phyloP scores from a whole-genome alignment of 2,113 vertebrate genomes.

The Dissostichus mawsoni region DNA sequence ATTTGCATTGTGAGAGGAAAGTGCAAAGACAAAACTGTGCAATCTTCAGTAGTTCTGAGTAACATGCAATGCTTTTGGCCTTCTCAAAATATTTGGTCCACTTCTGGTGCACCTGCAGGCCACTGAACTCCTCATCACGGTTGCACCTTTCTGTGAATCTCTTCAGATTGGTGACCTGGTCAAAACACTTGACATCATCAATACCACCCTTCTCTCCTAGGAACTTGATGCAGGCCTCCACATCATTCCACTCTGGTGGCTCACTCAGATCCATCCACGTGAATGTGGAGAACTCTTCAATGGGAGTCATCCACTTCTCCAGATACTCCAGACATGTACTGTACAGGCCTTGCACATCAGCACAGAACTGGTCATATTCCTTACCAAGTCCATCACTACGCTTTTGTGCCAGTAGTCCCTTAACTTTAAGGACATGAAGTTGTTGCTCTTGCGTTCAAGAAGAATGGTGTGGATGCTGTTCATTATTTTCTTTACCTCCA shows the following conservation, averaged over 20 bases:
- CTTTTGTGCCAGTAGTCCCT: neutral
- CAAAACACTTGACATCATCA: no score
- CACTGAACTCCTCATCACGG: constrained; percentile 2
- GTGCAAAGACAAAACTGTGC: no score
- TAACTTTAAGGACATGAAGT: neutral
- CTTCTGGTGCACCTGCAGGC: neutral
- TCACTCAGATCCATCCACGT: no score
- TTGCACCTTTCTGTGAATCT: constrained; percentile 3
- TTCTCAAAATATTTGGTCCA: constrained; percentile 6
- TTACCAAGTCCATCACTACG: neutral
- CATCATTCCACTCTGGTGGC: no score
- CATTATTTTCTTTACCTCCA: neutral
- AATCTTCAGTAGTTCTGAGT: neutral
- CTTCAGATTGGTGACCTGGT: constrained; percentile 7
- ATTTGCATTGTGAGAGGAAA: no score
- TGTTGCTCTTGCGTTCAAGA: neutral
- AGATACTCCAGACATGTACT: neutral
- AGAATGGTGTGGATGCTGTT: neutral
- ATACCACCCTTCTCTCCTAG: no score
- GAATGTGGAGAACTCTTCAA: no score
- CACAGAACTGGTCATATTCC: neutral
- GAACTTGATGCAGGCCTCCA: no score
- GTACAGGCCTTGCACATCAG: neutral
- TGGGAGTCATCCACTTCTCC: neutral
- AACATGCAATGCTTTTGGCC: neutral